Evolutionary conservation across 2,888 invertebrate species (phyloP).

Genomic region (Nycteola revayana): DNA sequence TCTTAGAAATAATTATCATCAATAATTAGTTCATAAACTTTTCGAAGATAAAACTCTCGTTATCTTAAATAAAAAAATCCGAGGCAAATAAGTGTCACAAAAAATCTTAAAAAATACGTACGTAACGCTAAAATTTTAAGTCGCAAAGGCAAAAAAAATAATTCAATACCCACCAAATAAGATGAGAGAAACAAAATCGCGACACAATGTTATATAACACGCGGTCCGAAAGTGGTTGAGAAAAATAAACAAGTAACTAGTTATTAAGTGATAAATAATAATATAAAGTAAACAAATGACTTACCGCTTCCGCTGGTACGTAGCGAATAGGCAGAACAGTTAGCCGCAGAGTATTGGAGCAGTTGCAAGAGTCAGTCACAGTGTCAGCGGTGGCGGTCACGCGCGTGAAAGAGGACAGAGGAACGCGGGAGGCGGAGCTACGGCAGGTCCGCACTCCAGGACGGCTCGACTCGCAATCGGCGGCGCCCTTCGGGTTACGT

Average conservation of each 20-base stretch:
- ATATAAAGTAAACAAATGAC: slow-evolving; percentile 54
- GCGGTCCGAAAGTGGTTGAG: slow-evolving; percentile 35
- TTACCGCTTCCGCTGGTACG: slow-evolving; percentile 58
- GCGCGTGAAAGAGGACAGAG: slow-evolving; percentile 27
- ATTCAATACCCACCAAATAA: too few species aligned
- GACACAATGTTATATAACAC: slow-evolving; percentile 54
- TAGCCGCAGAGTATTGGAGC: slow-evolving; percentile 40
- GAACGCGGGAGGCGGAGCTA: slow-evolving; percentile 27
- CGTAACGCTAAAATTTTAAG: slow-evolving; percentile 25
- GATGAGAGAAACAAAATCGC: slow-evolving; percentile 31
- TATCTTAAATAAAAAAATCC: too few species aligned
- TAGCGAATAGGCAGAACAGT: too few species aligned
- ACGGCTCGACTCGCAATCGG: slow-evolving; percentile 57
- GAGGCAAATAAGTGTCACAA: too few species aligned
- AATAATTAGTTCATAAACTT: too few species aligned
- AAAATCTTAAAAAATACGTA: neutral
- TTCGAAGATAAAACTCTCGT: too few species aligned
- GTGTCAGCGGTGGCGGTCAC: slow-evolving; percentile 26
- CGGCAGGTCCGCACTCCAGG: slow-evolving; percentile 50
- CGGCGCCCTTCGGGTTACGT: slow-evolving; percentile 60
- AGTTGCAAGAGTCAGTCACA: slow-evolving; percentile 29
- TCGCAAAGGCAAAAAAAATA: too few species aligned
- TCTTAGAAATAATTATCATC: too few species aligned
- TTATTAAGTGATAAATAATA: too few species aligned
- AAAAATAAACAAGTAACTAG: slow-evolving; percentile 38